phyloP scores from a whole-genome alignment of 2,113 vertebrate genomes.

The Oreochromis aureus region DNA sequence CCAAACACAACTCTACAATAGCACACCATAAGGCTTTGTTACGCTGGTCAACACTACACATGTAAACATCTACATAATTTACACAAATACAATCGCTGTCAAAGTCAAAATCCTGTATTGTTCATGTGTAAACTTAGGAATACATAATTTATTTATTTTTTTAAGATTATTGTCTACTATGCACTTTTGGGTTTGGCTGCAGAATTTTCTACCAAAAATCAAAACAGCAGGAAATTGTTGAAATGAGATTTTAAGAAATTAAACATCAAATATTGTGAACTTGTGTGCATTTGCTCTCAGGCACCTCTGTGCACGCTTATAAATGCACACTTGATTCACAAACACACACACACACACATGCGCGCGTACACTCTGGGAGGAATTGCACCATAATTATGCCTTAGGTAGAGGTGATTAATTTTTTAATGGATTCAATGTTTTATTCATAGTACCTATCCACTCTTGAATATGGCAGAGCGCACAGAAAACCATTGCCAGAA shows the following conservation, averaged over 20 bases:
- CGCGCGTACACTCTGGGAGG: slow-evolving; percentile 16
- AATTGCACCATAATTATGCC: slow-evolving; percentile 69
- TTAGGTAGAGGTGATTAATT: slow-evolving; percentile 69
- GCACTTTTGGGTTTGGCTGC: not conserved
- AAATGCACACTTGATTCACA: not conserved
- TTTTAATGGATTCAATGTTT: slow-evolving; percentile 77
- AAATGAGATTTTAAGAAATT: not conserved
- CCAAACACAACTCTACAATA: slow-evolving; percentile 26
- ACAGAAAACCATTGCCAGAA: slow-evolving; percentile 23
- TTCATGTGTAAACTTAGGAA: not conserved
- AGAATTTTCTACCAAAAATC: not conserved
- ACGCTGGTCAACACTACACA: not conserved
- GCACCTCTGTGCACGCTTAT: not conserved
- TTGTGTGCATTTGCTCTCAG: not conserved
- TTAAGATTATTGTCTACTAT: not conserved
- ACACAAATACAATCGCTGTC: not conserved
- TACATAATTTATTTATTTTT: not conserved
- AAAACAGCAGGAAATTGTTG: not conserved
- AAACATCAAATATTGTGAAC: not conserved
- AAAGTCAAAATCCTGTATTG: not conserved
- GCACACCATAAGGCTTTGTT: slow-evolving; percentile 10
- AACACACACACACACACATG: not conserved
- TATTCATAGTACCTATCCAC: slow-evolving; percentile 67
- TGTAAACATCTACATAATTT: slow-evolving; percentile 10
- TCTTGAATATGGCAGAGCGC: slow-evolving; percentile 43